Evolutionary conservation across 2,888 invertebrate species (phyloP), one percentile per base, ranked within the genome.

Genomic region (Conistra vaccinii): DNA sequence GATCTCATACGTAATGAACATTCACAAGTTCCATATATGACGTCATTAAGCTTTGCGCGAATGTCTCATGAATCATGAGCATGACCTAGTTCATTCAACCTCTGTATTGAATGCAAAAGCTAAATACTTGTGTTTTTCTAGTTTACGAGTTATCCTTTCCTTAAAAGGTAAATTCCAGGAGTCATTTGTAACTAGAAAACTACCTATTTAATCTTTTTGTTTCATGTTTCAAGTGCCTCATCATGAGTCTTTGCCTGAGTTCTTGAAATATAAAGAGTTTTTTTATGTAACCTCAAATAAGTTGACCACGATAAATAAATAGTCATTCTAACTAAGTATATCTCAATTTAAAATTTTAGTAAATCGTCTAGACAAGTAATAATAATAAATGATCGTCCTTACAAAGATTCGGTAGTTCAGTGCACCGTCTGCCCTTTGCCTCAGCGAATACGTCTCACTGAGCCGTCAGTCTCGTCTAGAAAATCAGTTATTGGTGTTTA

Each of bases 341-440:
- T 76, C 71, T 84, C 78, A 83, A 83, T 89, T 82, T 81, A 26
- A 78, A 86, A 84, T 88, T 86, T 85, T 70, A 83, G 84, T 85
- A 83, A 89, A 85, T 89, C 77, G 90, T 91, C 92, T 90, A 91
- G 91, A 91, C 91, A 85, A 87, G 86, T 87, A 85, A 86, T 87
- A 78, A 85, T 87, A 86, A 85, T 85, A 80, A n/a, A n/a, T 81
- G 85, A 86, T 88, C 80, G 91, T 78, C 91, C 90, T 91, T 90
- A 88, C 85, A 67, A 87, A 89, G 87, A 89, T 91, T 89, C 80
- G 70, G 76, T 87, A 88, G 93, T 92, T 93, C 93, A 92, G 83
- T 90, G 92, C 87, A 87, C 93, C 80, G 91, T 91, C 90, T 90
- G 92, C 89, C 92, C 91, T 90, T 85, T 81, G 82, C 83, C 73